Conservation (phyloP, 2,113 vertebrate species). For the Camelus bactrianus region DNA sequence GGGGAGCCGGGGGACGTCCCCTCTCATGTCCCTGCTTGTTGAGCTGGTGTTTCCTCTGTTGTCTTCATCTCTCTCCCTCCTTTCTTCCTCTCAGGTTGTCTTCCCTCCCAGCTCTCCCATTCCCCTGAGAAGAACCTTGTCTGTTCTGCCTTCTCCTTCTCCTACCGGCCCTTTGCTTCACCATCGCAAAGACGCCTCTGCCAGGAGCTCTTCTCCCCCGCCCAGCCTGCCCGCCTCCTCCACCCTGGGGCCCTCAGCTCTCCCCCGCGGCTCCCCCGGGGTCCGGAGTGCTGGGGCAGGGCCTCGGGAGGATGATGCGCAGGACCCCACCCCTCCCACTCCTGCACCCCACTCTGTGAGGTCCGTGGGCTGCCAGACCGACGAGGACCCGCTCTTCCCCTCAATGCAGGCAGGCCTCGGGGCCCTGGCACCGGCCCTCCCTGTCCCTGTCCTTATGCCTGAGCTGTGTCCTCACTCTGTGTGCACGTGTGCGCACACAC, state of each 20-base stretch:
- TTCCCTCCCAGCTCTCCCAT: conserved; percentile 93
- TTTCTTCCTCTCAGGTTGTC: conserved; percentile 91
- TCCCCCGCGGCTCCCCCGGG: conserved; percentile 72
- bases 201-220: conserved; percentile 55
- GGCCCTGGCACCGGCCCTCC: not conserved
- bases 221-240: conserved; percentile 72
- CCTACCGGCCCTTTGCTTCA: conserved; percentile 78
- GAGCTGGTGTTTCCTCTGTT: conserved; percentile 3
- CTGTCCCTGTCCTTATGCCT: not conserved
- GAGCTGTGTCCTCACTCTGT: rapidly evolving
- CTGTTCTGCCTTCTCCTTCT: conserved; percentile 88
- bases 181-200: conserved; percentile 71
- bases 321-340: conserved; percentile 54
- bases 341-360: conserved; percentile 87
- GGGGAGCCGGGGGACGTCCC: not conserved
- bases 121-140: conserved; percentile 91
- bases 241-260: conserved; percentile 48
- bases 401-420: conserved; percentile 90
- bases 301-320: conserved; percentile 72
- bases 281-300: conserved; percentile 74
- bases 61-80: conserved; percentile 80
- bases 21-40: rapidly evolving
- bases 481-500: not conserved
- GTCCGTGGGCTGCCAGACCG: conserved; percentile 96
- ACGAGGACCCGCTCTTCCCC: conserved; percentile 91